Base-by-base conservation (phyloP, 2,888 invertebrate species). In the Pimpla rufipes region DNA sequence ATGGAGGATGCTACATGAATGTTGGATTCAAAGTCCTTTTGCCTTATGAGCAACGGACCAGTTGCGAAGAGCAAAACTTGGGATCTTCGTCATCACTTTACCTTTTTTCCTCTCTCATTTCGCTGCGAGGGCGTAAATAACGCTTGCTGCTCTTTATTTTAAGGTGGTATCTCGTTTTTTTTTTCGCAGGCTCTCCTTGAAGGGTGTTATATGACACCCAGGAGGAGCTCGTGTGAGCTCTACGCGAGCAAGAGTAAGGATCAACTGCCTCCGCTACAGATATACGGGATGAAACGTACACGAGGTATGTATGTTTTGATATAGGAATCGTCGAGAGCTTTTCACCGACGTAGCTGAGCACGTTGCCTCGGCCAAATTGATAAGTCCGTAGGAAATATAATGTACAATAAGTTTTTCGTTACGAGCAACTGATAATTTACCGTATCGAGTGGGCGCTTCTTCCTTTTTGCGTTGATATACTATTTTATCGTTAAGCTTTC, bases 401-500 rank as follows among this genome's bases (percentile, higher is more conserved):
- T 74, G 40, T 64, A 55, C 74, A 64, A 75, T 82, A 82, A 70
- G 23, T 78, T 79, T 55, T 57, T 70, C 47, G 45, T 70, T 59
- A 57, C 70, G 74, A 79, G 64, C 57, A 13, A 40, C 40, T 37
- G 70, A 75, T 75, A 71, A 83, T 79, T 81, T 68, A 74, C n/a
- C 42, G 50, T n/a, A 59, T 66, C 11, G 55, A n/a, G 37, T 18
- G 47, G n/a, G 4, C 35, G 45, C 29, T 64, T 5, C 40, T 37
- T 23, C 45, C 10, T 16, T 67, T 18, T 57, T 13, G 35, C 47
- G 10, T 13, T 70, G 75, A 80, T 81, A 66, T 21, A 71, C 35
- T 71, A 77, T 67, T 77, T 79, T 68, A 74, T 75, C 82, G 78
- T 79, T 74, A 57, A 74, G 78, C 78, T 74, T 78, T 74, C 59